phyloP scores from a whole-genome alignment of 2,797 vertebrate genomes.

The Paratrypauchen microcephalus region DNA sequence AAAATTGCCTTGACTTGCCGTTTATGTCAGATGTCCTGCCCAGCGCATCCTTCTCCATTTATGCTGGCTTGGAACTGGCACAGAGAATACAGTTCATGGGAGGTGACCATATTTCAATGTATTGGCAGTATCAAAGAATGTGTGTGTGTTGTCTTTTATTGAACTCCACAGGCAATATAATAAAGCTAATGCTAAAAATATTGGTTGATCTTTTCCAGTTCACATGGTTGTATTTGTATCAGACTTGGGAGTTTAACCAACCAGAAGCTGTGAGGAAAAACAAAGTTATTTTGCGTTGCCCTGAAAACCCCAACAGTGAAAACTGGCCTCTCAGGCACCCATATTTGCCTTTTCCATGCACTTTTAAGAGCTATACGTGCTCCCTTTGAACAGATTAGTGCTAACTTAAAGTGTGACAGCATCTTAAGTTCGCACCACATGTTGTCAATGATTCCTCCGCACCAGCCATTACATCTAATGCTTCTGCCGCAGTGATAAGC shows the following conservation, averaged over 20 bases:
- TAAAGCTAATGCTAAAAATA: not conserved
- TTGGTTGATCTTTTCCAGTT: not conserved
- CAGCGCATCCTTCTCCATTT: not conserved
- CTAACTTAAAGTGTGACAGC: slow-evolving; percentile 91
- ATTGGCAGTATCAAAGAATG: not conserved
- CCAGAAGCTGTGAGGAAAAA: slow-evolving; percentile 10
- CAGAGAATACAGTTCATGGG: not conserved
- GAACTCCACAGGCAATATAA: not conserved
- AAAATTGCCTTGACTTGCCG: no score
- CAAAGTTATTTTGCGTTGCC: slow-evolving; percentile 55
- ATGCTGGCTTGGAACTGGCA: not conserved
- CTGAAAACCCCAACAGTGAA: slow-evolving; percentile 51
- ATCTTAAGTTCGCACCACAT: slow-evolving; percentile 85
- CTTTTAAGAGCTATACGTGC: slow-evolving; percentile 73
- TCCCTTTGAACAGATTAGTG: slow-evolving; percentile 86
- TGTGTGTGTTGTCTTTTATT: not conserved
- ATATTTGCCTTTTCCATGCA: slow-evolving; percentile 53
- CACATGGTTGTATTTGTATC: slow-evolving; percentile 1
- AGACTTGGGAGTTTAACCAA: not conserved
- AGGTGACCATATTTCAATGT: not conserved
- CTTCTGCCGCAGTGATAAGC: slow-evolving; percentile 80
- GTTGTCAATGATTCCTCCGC: slow-evolving; percentile 82
- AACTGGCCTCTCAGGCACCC: slow-evolving; percentile 39
- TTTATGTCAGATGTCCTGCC: not conserved
- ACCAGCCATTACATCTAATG: slow-evolving; percentile 82